phyloP scores from a whole-genome alignment of 2,797 vertebrate species.

The Bovichtus variegatus region DNA sequence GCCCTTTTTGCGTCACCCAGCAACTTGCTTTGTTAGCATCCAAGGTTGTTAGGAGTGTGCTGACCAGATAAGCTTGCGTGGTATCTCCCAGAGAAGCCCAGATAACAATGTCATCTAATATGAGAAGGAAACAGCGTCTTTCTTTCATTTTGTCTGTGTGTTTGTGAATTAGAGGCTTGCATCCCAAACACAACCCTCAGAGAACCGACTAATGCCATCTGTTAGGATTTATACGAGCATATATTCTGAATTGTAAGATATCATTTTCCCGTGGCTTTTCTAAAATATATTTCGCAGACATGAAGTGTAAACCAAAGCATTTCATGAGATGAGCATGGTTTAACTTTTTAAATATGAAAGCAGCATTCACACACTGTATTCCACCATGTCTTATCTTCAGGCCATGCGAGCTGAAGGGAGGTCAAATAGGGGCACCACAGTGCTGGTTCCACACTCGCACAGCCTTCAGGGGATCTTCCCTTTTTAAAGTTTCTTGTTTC shows the following conservation, averaged over 20 bases:
- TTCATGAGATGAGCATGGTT: conserved; percentile 3
- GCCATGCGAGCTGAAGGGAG: conserved; percentile 30
- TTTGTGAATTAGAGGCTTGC: conserved; percentile 27
- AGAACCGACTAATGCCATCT: conserved; percentile 31
- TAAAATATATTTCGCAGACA: conserved; percentile 15
- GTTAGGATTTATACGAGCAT: conserved; percentile 22
- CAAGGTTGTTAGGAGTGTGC: conserved; percentile 59
- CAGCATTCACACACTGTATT: conserved; percentile 4
- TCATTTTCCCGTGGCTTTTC: conserved; percentile 11
- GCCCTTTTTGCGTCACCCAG: conserved; percentile 47
- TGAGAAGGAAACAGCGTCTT: conserved; percentile 48
- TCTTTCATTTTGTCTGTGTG: conserved; percentile 27
- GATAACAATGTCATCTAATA: conserved; percentile 57
- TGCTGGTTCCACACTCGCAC: background rate
- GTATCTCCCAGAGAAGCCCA: conserved; percentile 47
- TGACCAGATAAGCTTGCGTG: conserved; percentile 65
- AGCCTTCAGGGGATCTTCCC: background rate
- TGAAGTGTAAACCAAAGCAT: conserved; percentile 19
- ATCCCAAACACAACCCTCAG: conserved; percentile 37
- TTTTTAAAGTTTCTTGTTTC: conserved; percentile 13
- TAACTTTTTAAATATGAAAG: conserved; percentile 34
- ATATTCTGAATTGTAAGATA: conserved; percentile 12
- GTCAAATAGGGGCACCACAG: conserved; percentile 28
- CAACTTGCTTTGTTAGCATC: conserved; percentile 57
- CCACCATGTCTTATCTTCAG: conserved; percentile 18